Base-by-base conservation (phyloP, 2,888 invertebrate species). In the Pristionchus entomophagus region DNA sequence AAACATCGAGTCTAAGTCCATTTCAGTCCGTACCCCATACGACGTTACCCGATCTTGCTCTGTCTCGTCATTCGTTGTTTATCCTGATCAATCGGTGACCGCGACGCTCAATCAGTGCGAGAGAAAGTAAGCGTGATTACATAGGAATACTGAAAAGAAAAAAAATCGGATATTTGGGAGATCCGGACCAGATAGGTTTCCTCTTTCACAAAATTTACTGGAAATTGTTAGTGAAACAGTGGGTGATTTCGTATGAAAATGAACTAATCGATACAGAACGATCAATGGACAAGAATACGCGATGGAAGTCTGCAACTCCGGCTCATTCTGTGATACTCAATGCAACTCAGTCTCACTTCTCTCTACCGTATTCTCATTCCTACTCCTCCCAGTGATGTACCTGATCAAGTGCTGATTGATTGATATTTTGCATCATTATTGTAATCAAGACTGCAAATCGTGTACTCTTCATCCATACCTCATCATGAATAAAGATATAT, bases 241-340 rank as follows among this genome's bases (percentile, higher is more conserved):
- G n/a, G n/a, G n/a, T n/a, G n/a, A n/a, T 26, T 6, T 32, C 12
- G 35, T 65, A 4, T 35, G 12, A 10, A 65, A 32, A 10, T 35
- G 17, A 26, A 2, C 4, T 8, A 26, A 59, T 19, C 8, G 14
- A 35, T 19, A 65, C 38, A 84, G 84, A 32, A 73, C 73, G 12
- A 35, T 84, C 73, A 38, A 73, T 38, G 84, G 84, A 0, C 26
- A 53, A 8, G 22, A 19, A 22, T 84, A 53, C 19, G 73, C 84
- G 10, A 45, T 73, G 38, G 41, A 84, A 35, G 73, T 84, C 38
- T 84, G 84, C 73, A 84, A 84, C 53, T 51, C 73, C 5, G 73
- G 84, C 5, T 32, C 32, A 14, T 69, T 53, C 73, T 84, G 84
- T 53, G 53, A 62, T 19, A 84, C 53, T 6, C 62, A 59, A 26